phyloP scores from a whole-genome alignment of 1,140 invertebrate genomes.

The Aphaenogaster rudis region DNA sequence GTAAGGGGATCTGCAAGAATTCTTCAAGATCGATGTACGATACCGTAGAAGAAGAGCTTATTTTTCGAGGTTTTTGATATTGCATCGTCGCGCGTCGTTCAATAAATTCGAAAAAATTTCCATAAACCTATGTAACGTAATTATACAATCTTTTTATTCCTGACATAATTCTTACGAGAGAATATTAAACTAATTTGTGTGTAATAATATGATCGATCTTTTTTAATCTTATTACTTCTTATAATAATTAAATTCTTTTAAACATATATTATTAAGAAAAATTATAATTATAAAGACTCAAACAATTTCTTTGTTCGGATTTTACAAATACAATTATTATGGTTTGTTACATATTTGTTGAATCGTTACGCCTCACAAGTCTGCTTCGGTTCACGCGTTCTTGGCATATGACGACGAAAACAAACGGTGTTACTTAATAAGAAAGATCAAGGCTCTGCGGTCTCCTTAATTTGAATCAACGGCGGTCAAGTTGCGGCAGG shows the following conservation, averaged over 20 bases:
- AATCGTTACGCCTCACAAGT: not conserved
- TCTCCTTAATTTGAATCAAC: constrained; percentile 56
- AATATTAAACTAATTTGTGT: constrained; percentile 25
- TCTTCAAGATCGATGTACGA: constrained; percentile 71
- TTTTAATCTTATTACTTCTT: not conserved
- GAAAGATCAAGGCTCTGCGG: constrained; percentile 46
- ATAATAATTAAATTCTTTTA: not conserved
- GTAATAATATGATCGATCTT: not conserved
- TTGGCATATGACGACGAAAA: not conserved
- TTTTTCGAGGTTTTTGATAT: constrained; percentile 65
- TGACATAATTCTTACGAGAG: not conserved
- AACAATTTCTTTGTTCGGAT: not conserved
- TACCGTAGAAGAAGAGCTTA: constrained; percentile 67
- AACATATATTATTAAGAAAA: not conserved
- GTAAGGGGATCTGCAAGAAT: constrained; percentile 56
- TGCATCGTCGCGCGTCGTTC: constrained; percentile 51
- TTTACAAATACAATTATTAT: not conserved
- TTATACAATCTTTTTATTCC: constrained; percentile 14
- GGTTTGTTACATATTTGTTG: not conserved
- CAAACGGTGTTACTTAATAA: constrained; percentile 35
- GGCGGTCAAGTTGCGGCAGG: constrained; percentile 40
- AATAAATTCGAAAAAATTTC: constrained; percentile 65
- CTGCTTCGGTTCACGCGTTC: not conserved
- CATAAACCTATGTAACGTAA: constrained; percentile 53
- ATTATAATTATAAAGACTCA: not conserved